Conservation (phyloP, 2,113 vertebrate species). For the Hydrochoerus hydrochaeris region DNA sequence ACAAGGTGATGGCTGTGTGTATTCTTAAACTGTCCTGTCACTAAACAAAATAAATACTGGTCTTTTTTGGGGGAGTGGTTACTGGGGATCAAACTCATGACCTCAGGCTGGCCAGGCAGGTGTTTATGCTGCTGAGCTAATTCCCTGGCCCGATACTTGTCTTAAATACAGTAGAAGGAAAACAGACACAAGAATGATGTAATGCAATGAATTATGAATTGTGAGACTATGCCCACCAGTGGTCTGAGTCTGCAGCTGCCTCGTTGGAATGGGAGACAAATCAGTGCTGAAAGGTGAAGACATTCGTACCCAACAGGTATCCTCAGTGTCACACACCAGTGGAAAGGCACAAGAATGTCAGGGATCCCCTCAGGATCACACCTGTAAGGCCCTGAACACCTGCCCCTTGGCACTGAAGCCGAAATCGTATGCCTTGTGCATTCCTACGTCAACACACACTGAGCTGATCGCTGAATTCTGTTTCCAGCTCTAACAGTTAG, state of each 20-base stretch:
- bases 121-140: too few relatives aligned
- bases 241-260: neutral
- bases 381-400: too few relatives aligned
- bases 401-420: neutral
- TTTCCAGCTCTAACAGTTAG: neutral
- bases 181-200: neutral
- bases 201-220: neutral
- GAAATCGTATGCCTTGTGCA: neutral
- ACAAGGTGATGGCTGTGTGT: neutral
- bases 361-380: neutral
- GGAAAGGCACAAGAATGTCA: neutral
- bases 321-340: neutral
- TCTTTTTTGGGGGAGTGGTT: too few relatives aligned
- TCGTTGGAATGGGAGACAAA: neutral
- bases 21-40: neutral
- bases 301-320: neutral
- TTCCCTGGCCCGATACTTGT: too few relatives aligned
- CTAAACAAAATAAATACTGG: neutral
- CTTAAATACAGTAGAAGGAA: neutral
- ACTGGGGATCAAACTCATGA: too few relatives aligned
- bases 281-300: neutral
- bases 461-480: too few relatives aligned
- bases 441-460: accelerated
- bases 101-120: too few relatives aligned
- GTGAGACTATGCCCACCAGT: neutral